Conservation (phyloP, 35 echinoderm and acorn worm species). For the Stichopus chloronotus region DNA sequence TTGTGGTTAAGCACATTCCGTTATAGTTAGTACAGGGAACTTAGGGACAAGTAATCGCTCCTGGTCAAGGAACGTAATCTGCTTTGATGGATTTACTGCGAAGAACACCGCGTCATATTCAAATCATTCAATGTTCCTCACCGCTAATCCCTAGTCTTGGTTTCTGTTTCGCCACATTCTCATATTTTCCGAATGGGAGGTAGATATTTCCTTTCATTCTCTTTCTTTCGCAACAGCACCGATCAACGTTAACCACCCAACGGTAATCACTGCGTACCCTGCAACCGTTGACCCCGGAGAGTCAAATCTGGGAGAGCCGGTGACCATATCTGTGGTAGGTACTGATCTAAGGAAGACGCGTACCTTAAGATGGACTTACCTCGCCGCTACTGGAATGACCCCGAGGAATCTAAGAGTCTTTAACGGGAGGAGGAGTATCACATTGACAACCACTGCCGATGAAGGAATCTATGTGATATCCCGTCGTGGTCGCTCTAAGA, state of each 20-base stretch:
- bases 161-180: too few species aligned
- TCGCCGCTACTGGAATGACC: too few species aligned
- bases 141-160: background rate
- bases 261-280: constrained; percentile 5
- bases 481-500: background rate
- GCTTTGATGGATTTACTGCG: too few species aligned
- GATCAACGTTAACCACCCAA: background rate
- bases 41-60: too few species aligned
- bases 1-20: too few species aligned
- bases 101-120: too few species aligned
- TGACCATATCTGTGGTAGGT: background rate
- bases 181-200: too few species aligned
- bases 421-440: background rate
- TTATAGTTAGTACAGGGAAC: too few species aligned
- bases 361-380: background rate
- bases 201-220: background rate
- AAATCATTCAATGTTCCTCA: background rate
- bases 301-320: background rate
- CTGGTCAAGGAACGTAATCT: too few species aligned
- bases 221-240: background rate
- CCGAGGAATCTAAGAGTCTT: background rate
- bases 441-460: background rate
- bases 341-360: background rate
- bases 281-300: background rate
- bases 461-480: background rate